These are phyloP conservation scores for Seriola dumerili DNA, from an alignment of 2,113 vertebrate species.

Conservation along the genomic window DNA sequence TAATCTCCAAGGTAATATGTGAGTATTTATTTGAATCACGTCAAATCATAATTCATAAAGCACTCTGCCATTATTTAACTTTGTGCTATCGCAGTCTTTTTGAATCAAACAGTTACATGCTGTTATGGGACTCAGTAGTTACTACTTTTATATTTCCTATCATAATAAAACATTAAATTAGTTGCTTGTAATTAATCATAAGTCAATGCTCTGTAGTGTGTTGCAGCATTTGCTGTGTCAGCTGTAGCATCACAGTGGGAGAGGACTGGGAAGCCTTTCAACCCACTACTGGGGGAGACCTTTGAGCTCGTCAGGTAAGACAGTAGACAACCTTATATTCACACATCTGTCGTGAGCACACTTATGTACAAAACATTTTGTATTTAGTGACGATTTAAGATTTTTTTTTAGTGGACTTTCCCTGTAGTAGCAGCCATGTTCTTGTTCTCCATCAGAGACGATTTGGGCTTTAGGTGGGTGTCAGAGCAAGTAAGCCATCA, in stretches of 20 bases:
- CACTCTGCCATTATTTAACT: background rate
- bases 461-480: conserved; percentile 96
- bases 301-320: conserved; percentile 94
- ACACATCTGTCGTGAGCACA: background rate
- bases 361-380: background rate
- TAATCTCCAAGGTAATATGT: background rate
- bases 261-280: conserved; percentile 97
- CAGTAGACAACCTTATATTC: background rate
- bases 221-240: conserved; percentile 97
- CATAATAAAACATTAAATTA: conserved; percentile 1
- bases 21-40: background rate
- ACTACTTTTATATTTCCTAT: background rate
- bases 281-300: conserved; percentile 95
- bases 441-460: conserved; percentile 86
- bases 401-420: background rate
- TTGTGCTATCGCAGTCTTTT: background rate
- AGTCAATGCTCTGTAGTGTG: conserved; percentile 84
- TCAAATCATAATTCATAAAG: background rate
- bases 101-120: background rate
- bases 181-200: conserved; percentile 3
- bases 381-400: background rate
- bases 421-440: background rate
- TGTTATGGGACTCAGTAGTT: background rate
- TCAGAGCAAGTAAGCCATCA: conserved; percentile 99
- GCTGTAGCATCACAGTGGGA: conserved; percentile 99